Conservation (phyloP, 2,113 vertebrate species). For the Brienomyrus longianalis region DNA sequence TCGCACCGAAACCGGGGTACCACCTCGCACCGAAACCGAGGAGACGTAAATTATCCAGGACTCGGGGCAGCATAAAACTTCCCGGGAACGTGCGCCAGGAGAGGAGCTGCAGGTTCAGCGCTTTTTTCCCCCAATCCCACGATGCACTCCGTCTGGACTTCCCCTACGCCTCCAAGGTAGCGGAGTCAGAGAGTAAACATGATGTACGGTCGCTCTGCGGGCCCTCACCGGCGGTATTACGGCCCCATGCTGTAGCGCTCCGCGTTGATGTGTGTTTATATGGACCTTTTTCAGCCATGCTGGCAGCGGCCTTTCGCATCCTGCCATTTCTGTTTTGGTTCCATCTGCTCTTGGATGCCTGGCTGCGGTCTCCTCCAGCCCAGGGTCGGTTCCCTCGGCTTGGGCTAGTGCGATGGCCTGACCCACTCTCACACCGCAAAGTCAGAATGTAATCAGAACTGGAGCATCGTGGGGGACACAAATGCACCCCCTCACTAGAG, state of each 20-base stretch:
- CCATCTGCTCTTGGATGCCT: neutral
- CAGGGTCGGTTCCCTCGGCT: neutral
- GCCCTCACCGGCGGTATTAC: neutral
- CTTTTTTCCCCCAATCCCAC: neutral
- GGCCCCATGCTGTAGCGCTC: neutral
- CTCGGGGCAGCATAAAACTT: neutral
- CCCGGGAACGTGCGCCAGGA: neutral
- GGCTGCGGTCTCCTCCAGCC: neutral
- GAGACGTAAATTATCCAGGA: slow-evolving; percentile 13
- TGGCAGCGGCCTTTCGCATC: slow-evolving; percentile 12
- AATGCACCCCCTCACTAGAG: neutral
- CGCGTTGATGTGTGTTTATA: slow-evolving; percentile 27
- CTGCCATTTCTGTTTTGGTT: neutral
- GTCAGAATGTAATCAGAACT: neutral
- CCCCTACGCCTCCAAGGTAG: neutral
- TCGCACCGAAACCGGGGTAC: no score
- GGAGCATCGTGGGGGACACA: no score
- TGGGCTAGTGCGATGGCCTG: neutral
- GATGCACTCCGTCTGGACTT: neutral
- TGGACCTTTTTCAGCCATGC: slow-evolving; percentile 28
- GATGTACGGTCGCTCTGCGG: slow-evolving; percentile 17
- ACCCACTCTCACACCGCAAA: neutral
- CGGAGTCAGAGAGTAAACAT: slow-evolving; percentile 6
- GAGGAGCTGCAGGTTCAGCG: slow-evolving; percentile 18
- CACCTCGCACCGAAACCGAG: neutral